Conservation (phyloP, 2,113 vertebrate genomes). For the Alaudala cheleensis region DNA sequence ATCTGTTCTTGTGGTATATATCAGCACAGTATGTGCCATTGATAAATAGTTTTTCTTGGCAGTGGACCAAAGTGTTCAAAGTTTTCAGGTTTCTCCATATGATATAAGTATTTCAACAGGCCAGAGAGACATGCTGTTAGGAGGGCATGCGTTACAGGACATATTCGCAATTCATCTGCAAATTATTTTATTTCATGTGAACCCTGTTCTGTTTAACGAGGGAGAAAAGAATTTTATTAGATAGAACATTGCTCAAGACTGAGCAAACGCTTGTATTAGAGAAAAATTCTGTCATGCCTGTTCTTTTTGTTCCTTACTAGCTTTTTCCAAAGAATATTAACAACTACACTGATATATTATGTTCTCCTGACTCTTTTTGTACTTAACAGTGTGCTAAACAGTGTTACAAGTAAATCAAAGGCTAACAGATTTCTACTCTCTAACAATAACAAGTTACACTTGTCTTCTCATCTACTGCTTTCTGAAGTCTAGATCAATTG, state of each 20-base stretch:
- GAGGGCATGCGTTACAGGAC: constrained; percentile 4
- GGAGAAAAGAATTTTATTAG: constrained; percentile 23
- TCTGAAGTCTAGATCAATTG: constrained; percentile 69
- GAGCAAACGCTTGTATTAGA: neutral
- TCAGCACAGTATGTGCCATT: constrained; percentile 24
- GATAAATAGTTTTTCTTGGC: constrained; percentile 55
- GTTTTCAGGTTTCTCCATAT: constrained; percentile 46
- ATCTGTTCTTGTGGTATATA: constrained; percentile 35
- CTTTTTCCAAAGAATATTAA: constrained; percentile 45
- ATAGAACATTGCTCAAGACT: neutral
- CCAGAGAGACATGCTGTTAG: constrained; percentile 26
- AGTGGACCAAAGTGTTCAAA: constrained; percentile 42
- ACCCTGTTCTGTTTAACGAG: constrained; percentile 23
- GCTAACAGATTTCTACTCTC: constrained; percentile 51
- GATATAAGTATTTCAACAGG: constrained; percentile 39
- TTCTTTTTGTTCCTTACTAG: constrained; percentile 3
- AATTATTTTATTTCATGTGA: constrained; percentile 51
- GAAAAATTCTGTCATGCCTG: constrained; percentile 16
- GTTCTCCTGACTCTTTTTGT: constrained; percentile 49
- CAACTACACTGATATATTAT: constrained; percentile 17
- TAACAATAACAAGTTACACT: constrained; percentile 66
- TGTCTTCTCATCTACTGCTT: constrained; percentile 58
- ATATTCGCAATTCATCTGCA: constrained; percentile 46
- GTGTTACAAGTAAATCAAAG: constrained; percentile 69
- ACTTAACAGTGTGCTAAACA: constrained; percentile 67